phyloP scores from a whole-genome alignment of 2,888 invertebrate genomes.

The Chymomyza fuscimana region DNA sequence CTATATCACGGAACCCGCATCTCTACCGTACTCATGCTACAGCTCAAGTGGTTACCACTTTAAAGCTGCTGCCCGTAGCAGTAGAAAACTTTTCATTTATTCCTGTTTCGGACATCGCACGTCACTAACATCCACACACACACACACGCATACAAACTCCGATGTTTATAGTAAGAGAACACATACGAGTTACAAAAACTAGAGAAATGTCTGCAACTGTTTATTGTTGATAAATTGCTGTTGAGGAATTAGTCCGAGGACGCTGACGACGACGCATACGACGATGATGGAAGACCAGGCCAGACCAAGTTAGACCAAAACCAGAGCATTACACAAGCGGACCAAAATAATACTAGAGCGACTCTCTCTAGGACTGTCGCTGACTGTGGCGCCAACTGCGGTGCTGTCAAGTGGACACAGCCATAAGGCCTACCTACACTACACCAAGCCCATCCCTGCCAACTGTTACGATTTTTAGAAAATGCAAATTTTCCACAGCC shows the following conservation, averaged over 20 bases:
- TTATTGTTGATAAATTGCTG: constrained; percentile 77
- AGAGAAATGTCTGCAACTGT: constrained; percentile 76
- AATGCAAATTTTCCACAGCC: constrained; percentile 71
- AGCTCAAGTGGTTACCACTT: constrained; percentile 28
- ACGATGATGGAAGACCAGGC: constrained; percentile 31
- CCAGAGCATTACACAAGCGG: constrained; percentile 38
- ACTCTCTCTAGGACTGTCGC: constrained; percentile 25
- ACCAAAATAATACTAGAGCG: constrained; percentile 20
- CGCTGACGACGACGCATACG: constrained; percentile 61
- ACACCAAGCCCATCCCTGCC: constrained; percentile 24
- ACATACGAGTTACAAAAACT: constrained; percentile 28
- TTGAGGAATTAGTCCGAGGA: constrained; percentile 74
- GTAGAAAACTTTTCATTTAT: constrained; percentile 65
- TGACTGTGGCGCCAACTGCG: constrained; percentile 58
- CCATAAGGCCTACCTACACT: constrained; percentile 1
- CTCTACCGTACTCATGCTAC: background rate
- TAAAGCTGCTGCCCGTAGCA: constrained; percentile 63
- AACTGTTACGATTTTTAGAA: constrained; percentile 64
- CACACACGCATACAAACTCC: constrained; percentile 11
- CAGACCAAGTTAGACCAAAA: constrained; percentile 10
- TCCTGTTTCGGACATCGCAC: constrained; percentile 69
- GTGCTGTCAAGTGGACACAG: constrained; percentile 40
- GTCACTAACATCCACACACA: constrained; percentile 33
- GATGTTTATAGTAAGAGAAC: background rate
- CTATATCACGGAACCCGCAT: background rate